phyloP scores from a whole-genome alignment of 1,140 invertebrate species.

The Drosophila rhopaloa region DNA sequence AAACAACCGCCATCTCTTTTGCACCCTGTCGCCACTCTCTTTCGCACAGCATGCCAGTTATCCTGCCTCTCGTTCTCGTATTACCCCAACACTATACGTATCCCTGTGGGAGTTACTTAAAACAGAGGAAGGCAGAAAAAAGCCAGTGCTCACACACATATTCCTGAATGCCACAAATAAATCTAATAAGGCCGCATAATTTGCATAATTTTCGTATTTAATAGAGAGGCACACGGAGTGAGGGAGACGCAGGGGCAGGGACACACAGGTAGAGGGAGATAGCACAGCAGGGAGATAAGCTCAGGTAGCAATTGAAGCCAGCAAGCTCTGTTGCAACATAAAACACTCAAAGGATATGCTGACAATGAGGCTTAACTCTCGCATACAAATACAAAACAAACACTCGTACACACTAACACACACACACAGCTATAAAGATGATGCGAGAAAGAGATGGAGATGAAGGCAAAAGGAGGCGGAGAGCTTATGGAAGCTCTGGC shows the following conservation, averaged over 20 bases:
- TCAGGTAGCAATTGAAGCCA: slow-evolving; percentile 74
- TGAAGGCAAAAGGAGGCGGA: neutral
- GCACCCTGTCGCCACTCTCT: slow-evolving; percentile 1
- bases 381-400: slow-evolving; percentile 36
- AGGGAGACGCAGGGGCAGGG: too few species aligned
- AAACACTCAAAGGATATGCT: slow-evolving; percentile 83
- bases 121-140: slow-evolving; percentile 33
- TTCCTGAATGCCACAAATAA: slow-evolving; percentile 71
- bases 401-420: slow-evolving; percentile 1
- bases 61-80: neutral
- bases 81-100: slow-evolving; percentile 3
- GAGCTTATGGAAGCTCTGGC: slow-evolving; percentile 30
- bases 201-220: slow-evolving; percentile 83
- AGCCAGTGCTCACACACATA: slow-evolving; percentile 17
- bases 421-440: slow-evolving; percentile 27
- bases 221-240: slow-evolving; percentile 48
- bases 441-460: neutral
- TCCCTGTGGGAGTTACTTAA: slow-evolving; percentile 67
- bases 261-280: neutral
- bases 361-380: slow-evolving; percentile 77
- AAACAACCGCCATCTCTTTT: slow-evolving; percentile 12
- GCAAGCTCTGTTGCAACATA: slow-evolving; percentile 66
- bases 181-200: slow-evolving; percentile 82
- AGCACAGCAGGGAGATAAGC: slow-evolving; percentile 17
- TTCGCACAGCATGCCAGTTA: neutral